Conservation (phyloP, 1,140 invertebrate genomes). For the Orius insidiosus region DNA sequence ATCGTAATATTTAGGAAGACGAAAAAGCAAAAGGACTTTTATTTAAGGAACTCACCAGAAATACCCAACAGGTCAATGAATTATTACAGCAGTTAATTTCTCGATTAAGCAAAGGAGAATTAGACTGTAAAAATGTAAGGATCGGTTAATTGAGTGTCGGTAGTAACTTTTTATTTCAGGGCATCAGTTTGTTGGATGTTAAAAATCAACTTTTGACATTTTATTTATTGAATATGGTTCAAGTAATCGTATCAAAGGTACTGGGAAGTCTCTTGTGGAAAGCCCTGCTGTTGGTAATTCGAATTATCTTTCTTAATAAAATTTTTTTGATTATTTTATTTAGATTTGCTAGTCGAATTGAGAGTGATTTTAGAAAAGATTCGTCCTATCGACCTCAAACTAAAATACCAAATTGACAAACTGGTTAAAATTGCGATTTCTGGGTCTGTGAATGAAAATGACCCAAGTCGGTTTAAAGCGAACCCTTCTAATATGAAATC, state of each 20-base stretch:
- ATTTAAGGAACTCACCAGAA: too few species aligned
- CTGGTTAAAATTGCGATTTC: conserved; percentile 67
- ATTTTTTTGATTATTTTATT: conserved; percentile 13
- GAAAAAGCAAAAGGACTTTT: too few species aligned
- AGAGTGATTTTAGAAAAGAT: conserved; percentile 88
- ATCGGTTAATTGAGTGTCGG: background rate
- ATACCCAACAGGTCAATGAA: conserved; percentile 1
- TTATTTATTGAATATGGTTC: conserved; percentile 76
- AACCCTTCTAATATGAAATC: conserved; percentile 37
- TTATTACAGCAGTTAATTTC: background rate
- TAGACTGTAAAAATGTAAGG: conserved; percentile 1
- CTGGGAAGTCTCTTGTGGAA: conserved; percentile 61
- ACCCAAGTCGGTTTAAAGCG: conserved; percentile 63
- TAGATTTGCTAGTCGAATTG: conserved; percentile 70
- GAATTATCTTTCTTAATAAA: conserved; percentile 6
- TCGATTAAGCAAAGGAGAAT: too few species aligned
- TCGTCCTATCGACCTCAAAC: conserved; percentile 82
- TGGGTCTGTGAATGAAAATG: conserved; percentile 47
- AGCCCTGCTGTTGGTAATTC: conserved; percentile 48
- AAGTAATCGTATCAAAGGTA: conserved; percentile 65
- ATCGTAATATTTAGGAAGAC: too few species aligned
- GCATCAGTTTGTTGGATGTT: conserved; percentile 80
- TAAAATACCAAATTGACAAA: conserved; percentile 97
- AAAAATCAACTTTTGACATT: conserved; percentile 84
- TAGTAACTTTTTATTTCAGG: conserved; percentile 39